Evolutionary conservation across 1,140 invertebrate species (phyloP).

Genomic region (Sycobia sp.): DNA sequence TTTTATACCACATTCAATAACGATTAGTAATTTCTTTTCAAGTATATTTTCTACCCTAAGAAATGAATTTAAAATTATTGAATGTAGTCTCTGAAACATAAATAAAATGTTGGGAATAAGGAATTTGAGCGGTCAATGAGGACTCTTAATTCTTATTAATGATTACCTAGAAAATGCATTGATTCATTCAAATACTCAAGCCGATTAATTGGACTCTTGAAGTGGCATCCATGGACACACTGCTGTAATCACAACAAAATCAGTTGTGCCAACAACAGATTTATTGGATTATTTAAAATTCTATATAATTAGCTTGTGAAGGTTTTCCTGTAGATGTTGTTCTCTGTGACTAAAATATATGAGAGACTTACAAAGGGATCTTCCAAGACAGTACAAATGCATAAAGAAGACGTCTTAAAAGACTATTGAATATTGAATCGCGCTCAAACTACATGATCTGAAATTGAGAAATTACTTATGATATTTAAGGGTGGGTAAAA

Average conservation of each 20-base stretch:
- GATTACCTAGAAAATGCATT: constrained; percentile 63
- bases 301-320: constrained; percentile 27
- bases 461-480: constrained; percentile 31
- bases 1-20: constrained; percentile 26
- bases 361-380: constrained; percentile 10
- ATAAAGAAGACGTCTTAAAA: constrained; percentile 23
- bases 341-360: constrained; percentile 14
- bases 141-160: constrained; percentile 60
- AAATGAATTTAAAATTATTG: constrained; percentile 24
- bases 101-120: constrained; percentile 28
- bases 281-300: constrained; percentile 40
- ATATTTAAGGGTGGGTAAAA: background rate
- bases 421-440: constrained; percentile 21
- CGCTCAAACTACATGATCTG: constrained; percentile 29
- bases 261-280: constrained; percentile 61
- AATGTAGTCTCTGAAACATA: constrained; percentile 38
- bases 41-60: background rate
- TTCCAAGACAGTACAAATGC: constrained; percentile 11
- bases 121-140: constrained; percentile 43
- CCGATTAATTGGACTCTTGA: constrained; percentile 60
- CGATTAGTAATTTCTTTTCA: background rate
- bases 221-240: constrained; percentile 58
- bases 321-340: constrained; percentile 22
- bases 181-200: constrained; percentile 62
- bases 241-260: constrained; percentile 65